Evolutionary conservation across 1,140 invertebrate species (phyloP), one percentile per base, ranked within the genome.

Genomic region (Coelopa frigida): DNA sequence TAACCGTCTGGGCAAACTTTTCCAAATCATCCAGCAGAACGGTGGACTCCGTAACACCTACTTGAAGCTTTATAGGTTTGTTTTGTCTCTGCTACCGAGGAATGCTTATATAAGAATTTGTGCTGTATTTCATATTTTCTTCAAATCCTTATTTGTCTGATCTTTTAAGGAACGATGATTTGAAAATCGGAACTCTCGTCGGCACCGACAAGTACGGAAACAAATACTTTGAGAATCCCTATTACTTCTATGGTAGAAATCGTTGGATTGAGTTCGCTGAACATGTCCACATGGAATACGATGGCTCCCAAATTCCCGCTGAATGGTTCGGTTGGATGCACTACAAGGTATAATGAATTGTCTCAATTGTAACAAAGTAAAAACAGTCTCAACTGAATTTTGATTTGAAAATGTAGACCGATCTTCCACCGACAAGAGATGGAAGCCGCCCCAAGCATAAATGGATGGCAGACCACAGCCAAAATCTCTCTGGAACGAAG

Each of bases 171-270:
- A 81, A 81, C 56, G 94, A 98, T 74, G 84, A 87, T 1, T 58
- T 95, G 17, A 96, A 94, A 74, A 75, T 78, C 32, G 94, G 94
- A 18, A 81, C 71, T 0, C 64, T 92, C 0, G 78, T 98, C n/a
- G 96, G 96, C n/a, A 79, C 78, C 48, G 96, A 99, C 70, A 85
- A 91, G 67, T 94, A 82, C 71, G 95, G 96, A 24, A 99, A 99
- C 72, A 93, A 87, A 69, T 99, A 99, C 70, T 99, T 79, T 70
- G 85, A 98, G 76, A 96, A 97, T 64, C 83, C 87, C 21, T 73
- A 76, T 32, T 92, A 88, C 66, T 95, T 97, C 71, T 84, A 87
- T 66, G 83, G 91, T 14, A 77, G 90, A 44, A 98, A 94, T 73
- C 78, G 96, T 53, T 99, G 95, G 94, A 82, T 99, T 4, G 83